A percentile compares a stretch with the other conserved stretches of the same genome.
Conservation (phyloP, 2,888 invertebrate genomes). For the Drosophila meridionalis region DNA sequence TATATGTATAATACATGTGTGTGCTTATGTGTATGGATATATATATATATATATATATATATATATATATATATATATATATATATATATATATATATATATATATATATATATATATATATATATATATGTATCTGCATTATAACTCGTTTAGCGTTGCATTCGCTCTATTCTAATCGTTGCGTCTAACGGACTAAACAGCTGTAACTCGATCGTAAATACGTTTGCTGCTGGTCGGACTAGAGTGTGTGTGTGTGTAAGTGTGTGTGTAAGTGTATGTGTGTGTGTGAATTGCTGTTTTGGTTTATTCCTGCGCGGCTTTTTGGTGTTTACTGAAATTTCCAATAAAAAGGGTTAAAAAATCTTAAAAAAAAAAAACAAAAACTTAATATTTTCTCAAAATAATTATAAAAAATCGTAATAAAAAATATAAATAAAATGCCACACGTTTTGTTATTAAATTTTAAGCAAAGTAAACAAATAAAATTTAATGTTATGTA, state of each 20-base stretch:
- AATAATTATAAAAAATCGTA: no score
- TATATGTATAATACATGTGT: slow-evolving; percentile 7
- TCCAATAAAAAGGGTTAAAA: slow-evolving; percentile 6
- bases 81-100: slow-evolving; percentile 6
- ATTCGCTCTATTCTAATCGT: slow-evolving; percentile 21
- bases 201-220: slow-evolving; percentile 63
- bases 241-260: slow-evolving; percentile 9
- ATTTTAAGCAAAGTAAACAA: slow-evolving; percentile 24
- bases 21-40: neutral
- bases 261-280: slow-evolving; percentile 13
- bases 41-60: neutral
- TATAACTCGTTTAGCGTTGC: slow-evolving; percentile 27
- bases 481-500: slow-evolving; percentile 35
- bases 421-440: neutral
- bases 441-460: neutral
- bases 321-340: slow-evolving; percentile 10
- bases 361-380: slow-evolving; percentile 24
- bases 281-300: slow-evolving; percentile 3
- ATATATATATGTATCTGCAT: slow-evolving; percentile 5
- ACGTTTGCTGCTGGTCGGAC: slow-evolving; percentile 25
- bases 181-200: slow-evolving; percentile 22
- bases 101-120: neutral
- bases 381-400: neutral
- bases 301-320: slow-evolving; percentile 14
- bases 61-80: slow-evolving; percentile 1